These are phyloP conservation scores for Nixonia krombeini DNA, from an alignment of 1,140 invertebrate genomes.

Conservation along the genomic window DNA sequence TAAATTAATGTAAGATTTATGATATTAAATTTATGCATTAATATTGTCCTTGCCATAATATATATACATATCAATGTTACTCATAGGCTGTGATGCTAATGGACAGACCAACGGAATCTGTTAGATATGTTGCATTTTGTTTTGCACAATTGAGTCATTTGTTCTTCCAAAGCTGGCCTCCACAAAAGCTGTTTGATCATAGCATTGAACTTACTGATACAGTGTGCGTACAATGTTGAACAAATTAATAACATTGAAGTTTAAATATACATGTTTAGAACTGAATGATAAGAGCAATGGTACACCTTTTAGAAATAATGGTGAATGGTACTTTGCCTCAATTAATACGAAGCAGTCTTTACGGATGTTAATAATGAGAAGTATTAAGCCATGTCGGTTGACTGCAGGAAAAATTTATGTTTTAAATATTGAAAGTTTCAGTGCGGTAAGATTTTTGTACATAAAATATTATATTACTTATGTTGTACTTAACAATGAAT, in stretches of 20 bases:
- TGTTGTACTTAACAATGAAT: background rate
- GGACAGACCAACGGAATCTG: slow-evolving; percentile 8
- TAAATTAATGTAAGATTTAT: too few relatives aligned
- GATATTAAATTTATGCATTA: too few relatives aligned
- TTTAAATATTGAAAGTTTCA: slow-evolving; percentile 18
- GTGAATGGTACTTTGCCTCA: slow-evolving; percentile 24
- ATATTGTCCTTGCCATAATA: too few relatives aligned
- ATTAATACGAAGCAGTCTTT: slow-evolving; percentile 17
- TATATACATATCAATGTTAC: too few relatives aligned
- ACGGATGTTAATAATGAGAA: slow-evolving; percentile 25
- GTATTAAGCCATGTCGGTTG: slow-evolving; percentile 15
- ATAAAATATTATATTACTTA: background rate
- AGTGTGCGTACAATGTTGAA: slow-evolving; percentile 10
- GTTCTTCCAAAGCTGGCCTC: slow-evolving; percentile 15
- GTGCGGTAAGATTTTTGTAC: slow-evolving; percentile 17
- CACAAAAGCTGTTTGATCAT: slow-evolving; percentile 28
- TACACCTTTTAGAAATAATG: slow-evolving; percentile 29
- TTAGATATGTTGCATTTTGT: slow-evolving; percentile 13
- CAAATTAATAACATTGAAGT: background rate
- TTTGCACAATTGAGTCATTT: slow-evolving; percentile 17
- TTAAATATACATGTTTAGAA: too few relatives aligned
- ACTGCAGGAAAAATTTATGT: slow-evolving; percentile 16
- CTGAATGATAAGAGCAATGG: too few relatives aligned
- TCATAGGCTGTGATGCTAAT: slow-evolving; percentile 13
- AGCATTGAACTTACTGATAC: slow-evolving; percentile 25